phyloP scores from a whole-genome alignment of 2,113 vertebrate species.

The Peucedramus taeniatus region DNA sequence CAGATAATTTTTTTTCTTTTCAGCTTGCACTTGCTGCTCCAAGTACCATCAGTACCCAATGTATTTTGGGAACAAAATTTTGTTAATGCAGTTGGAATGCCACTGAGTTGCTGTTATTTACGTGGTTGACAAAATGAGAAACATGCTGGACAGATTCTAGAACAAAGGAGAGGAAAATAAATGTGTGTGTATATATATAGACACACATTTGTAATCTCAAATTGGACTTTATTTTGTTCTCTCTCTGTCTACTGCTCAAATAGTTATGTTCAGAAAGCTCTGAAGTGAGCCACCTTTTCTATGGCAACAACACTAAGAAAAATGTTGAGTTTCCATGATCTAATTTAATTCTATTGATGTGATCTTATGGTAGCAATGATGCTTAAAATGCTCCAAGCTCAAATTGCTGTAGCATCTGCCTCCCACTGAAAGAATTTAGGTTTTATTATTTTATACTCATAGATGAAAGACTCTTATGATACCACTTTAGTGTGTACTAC shows the following conservation, averaged over 20 bases:
- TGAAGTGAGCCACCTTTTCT: conserved; percentile 39
- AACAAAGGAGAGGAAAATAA: not conserved
- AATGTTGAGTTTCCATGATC: conserved; percentile 28
- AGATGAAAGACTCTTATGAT: not conserved
- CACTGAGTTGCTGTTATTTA: not conserved
- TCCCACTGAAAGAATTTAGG: not conserved
- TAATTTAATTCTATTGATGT: conserved; percentile 35
- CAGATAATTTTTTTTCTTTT: not conserved
- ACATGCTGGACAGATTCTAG: not conserved
- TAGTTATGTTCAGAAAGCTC: not conserved
- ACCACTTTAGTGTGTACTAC: not conserved
- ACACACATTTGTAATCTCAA: not conserved
- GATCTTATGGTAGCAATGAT: conserved; percentile 2
- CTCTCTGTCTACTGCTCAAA: conserved; percentile 15
- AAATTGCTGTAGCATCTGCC: conserved; percentile 15
- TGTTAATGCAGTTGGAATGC: not conserved
- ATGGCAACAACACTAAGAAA: conserved; percentile 57
- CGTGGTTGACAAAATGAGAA: not conserved
- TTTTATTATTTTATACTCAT: conserved; percentile 2
- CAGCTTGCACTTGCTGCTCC: not conserved
- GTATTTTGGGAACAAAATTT: not conserved
- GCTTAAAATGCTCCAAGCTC: conserved; percentile 18
- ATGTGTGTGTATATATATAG: not conserved
- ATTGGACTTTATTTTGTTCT: not conserved
- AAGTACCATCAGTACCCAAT: not conserved